Evolutionary conservation across 2,888 invertebrate species (phyloP), one percentile per base, ranked within the genome.

Genomic region (Hirtodrosophila trivittata): DNA sequence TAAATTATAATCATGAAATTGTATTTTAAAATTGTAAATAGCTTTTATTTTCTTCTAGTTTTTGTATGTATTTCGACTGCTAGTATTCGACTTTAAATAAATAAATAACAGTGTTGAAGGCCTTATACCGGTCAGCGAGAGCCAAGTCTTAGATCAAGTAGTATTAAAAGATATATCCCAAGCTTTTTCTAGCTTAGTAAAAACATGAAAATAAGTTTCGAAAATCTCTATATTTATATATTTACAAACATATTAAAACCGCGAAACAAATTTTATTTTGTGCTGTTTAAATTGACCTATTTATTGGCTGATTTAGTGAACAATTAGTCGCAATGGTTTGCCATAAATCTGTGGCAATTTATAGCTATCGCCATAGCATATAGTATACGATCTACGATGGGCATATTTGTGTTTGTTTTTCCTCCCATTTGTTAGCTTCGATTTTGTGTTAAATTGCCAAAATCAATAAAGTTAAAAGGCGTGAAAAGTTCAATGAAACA

Each of bases 381-480:
- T 6, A 3, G 6, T 9, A 33, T 28, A 25, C 41, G 26, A 38
- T 39, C 39, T 62, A 21, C 18, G 10, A 38, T 30, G 32, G 14
- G 7, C 8, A n/a, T 43, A 39, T 70, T 59, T 71, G 51, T 59
- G 37, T 18, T 14, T 43, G 56, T 46, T 33, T n/a, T 9, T 9
- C 25, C 26, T 26, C 18, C 14, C 28, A 50, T 65, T 13, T 13
- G 43, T n/a, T 57, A 1, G n/a, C 21, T 35, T 26, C 58, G 47
- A 69, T 69, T 74, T 57, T 60, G 69, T 35, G 45, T 18, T 51
- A 21, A 45, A 55, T 47, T 42, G 70, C 80, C 76, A 76, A 63
- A 73, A 70, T 76, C 77, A 80, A 80, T 73, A 83, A 39, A 65
- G 57, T 76, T 83, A 67, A 78, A 45, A 46, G 63, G 72, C 75